Evolutionary conservation across 2,113 vertebrate species (phyloP).

Genomic region (Pseudopipra pipra): DNA sequence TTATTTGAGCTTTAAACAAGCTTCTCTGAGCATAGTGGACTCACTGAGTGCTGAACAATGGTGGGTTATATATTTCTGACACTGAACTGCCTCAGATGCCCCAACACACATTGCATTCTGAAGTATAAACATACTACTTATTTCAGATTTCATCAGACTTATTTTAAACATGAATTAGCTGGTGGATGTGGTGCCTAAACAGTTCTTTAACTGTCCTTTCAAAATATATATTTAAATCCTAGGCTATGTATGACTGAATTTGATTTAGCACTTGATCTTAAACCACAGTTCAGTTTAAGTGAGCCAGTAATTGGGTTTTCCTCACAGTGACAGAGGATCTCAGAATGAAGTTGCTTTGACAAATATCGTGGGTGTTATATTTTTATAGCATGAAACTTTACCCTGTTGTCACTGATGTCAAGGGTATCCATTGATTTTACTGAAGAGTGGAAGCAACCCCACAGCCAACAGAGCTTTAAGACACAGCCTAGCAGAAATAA

Average conservation of each 20-base stretch:
- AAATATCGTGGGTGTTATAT: slow-evolving; percentile 31
- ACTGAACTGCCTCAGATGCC: neutral
- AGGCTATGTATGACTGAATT: neutral
- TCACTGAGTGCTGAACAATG: neutral
- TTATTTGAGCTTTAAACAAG: neutral
- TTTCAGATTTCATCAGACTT: neutral
- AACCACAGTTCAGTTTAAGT: slow-evolving; percentile 12
- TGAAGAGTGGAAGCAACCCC: neutral
- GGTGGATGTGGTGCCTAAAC: neutral
- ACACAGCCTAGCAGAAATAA: slow-evolving; percentile 19
- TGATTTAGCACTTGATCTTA: slow-evolving; percentile 38
- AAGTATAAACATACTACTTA: neutral
- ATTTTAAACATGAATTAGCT: neutral
- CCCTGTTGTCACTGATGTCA: slow-evolving; percentile 23
- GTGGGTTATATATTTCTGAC: neutral
- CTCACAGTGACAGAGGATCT: neutral
- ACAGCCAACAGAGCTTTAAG: slow-evolving; percentile 12
- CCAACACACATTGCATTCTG: neutral
- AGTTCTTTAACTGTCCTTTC: neutral
- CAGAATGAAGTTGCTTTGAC: slow-evolving; percentile 38
- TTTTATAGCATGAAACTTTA: slow-evolving; percentile 26
- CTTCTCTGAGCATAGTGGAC: neutral
- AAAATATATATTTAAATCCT: slow-evolving; percentile 3
- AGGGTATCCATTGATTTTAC: slow-evolving; percentile 46
- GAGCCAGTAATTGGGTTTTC: slow-evolving; percentile 1